phyloP scores from a whole-genome alignment of 2,113 vertebrate species.

The Mellivora capensis region DNA sequence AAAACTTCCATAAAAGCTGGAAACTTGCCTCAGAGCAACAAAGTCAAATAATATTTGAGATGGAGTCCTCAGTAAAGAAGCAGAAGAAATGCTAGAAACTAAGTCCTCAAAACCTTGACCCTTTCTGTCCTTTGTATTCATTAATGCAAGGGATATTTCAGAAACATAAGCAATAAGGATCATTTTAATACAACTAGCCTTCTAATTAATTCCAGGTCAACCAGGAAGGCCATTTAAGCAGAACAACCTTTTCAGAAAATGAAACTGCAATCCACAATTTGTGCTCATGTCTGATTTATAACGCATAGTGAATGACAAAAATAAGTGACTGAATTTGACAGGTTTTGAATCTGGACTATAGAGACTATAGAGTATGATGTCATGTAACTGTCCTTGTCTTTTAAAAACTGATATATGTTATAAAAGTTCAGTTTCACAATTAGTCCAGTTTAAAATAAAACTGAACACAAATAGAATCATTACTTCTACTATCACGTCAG shows the following conservation, averaged over 20 bases:
- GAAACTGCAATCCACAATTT: neutral
- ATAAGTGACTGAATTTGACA: neutral
- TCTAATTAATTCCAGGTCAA: neutral
- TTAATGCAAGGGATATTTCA: neutral
- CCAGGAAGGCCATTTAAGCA: neutral
- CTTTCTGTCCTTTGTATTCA: neutral
- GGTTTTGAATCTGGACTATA: neutral
- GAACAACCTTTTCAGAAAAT: neutral
- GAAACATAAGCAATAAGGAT: neutral
- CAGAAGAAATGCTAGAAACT: neutral
- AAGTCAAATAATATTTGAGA: neutral
- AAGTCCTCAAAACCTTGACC: neutral
- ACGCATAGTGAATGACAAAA: neutral
- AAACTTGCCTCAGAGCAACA: neutral
- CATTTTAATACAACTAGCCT: neutral
- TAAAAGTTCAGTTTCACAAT: neutral
- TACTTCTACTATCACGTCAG: neutral
- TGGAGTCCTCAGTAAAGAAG: neutral
- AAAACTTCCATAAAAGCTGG: neutral
- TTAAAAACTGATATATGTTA: neutral
- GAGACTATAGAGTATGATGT: neutral
- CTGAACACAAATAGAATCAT: neutral
- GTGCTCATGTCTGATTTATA: neutral
- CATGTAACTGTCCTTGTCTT: neutral
- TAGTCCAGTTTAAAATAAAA: neutral